phyloP scores from a whole-genome alignment of 2,113 vertebrate species.

The Numida meleagris region DNA sequence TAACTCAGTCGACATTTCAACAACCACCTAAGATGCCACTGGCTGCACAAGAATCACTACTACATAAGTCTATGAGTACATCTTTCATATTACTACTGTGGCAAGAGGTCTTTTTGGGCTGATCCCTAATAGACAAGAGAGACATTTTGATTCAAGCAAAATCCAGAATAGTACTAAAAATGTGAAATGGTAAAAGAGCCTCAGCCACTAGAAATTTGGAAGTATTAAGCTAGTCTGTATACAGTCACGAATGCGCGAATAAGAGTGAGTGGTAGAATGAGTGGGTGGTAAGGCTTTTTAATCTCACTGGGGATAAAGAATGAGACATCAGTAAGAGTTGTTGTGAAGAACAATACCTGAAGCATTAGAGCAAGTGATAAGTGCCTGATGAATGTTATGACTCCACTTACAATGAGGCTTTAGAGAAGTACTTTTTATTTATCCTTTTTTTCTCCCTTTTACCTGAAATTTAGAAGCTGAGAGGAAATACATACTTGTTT shows the following conservation, averaged over 20 bases:
- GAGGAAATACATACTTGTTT: slow-evolving; percentile 18
- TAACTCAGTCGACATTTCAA: neutral
- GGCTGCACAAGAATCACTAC: neutral
- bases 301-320: neutral
- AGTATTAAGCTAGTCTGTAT: neutral
- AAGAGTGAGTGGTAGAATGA: neutral
- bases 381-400: slow-evolving; percentile 21
- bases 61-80: neutral
- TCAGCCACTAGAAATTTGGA: neutral
- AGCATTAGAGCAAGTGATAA: slow-evolving; percentile 8
- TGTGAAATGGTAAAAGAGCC: neutral
- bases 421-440: slow-evolving; percentile 36
- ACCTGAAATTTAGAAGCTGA: neutral
- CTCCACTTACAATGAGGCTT: neutral
- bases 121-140: neutral
- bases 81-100: neutral
- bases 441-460: neutral
- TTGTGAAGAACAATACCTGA: slow-evolving; percentile 25
- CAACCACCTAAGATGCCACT: neutral
- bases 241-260: neutral
- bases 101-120: neutral
- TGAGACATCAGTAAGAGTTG: neutral
- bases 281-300: slow-evolving; percentile 30
- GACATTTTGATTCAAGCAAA: neutral
- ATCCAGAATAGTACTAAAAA: neutral